Conservation (phyloP, 2,888 invertebrate genomes). For the Luperina testacea region DNA sequence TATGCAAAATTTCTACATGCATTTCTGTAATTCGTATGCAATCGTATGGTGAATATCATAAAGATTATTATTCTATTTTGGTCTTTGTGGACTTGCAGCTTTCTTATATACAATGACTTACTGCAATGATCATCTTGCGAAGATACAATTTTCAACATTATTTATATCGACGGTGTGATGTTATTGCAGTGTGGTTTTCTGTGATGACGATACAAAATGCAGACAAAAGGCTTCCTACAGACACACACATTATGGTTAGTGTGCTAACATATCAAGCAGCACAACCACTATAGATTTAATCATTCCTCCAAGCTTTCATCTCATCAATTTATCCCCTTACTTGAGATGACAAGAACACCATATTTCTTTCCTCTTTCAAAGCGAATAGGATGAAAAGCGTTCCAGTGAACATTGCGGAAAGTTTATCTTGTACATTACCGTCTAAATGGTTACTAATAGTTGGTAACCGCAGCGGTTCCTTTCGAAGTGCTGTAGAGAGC, state of each 20-base stretch:
- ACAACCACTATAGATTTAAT: neutral
- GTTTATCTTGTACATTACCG: conserved; percentile 31
- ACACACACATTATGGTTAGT: neutral
- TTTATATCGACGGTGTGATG: neutral
- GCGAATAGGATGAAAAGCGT: conserved; percentile 12
- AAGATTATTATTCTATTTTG: neutral
- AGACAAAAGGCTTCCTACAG: neutral
- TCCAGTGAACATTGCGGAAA: conserved; percentile 22
- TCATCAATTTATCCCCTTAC: neutral
- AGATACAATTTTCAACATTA: neutral
- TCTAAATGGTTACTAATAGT: conserved; percentile 49
- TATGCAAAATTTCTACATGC: neutral
- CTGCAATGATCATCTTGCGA: neutral
- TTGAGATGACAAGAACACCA: neutral
- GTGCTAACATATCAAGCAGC: neutral
- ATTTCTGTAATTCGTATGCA: neutral
- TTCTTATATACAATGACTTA: neutral
- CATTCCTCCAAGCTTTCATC: neutral
- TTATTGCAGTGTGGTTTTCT: neutral
- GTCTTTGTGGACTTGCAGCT: neutral
- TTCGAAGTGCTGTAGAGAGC: conserved; percentile 37
- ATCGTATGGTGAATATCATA: neutral
- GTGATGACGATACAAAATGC: neutral
- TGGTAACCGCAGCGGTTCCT: conserved; percentile 42
- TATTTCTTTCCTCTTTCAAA: conserved; percentile 19